Conservation (phyloP, 2,888 invertebrate genomes). For the Tachina grossa region DNA sequence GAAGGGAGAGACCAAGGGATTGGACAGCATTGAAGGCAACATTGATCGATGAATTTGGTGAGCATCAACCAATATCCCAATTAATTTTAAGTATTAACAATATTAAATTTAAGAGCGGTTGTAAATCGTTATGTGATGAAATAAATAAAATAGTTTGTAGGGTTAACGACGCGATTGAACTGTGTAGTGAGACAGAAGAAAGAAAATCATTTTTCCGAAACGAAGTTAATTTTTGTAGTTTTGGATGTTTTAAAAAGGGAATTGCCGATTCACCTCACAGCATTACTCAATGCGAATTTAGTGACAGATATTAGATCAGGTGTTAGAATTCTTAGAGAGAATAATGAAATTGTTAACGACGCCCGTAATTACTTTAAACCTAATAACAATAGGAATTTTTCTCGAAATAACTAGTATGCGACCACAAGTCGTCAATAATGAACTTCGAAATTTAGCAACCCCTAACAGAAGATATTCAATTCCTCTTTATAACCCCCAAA, state of each 20-base stretch:
- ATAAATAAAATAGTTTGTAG: slow-evolving; percentile 9
- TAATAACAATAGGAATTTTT: background rate
- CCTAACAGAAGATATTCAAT: too few relatives aligned
- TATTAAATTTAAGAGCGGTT: slow-evolving; percentile 7
- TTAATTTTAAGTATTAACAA: slow-evolving; percentile 20
- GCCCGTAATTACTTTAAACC: background rate
- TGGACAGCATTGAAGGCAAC: slow-evolving; percentile 6
- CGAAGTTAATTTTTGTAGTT: slow-evolving; percentile 4
- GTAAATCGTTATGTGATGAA: slow-evolving; percentile 1
- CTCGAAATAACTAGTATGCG: too few relatives aligned
- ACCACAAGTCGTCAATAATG: too few relatives aligned
- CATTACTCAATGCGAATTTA: slow-evolving; percentile 10
- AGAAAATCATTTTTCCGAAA: slow-evolving; percentile 19
- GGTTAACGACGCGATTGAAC: background rate
- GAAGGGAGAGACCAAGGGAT: slow-evolving; percentile 13
- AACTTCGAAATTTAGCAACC: too few relatives aligned
- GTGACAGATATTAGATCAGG: slow-evolving; percentile 1
- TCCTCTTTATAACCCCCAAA: too few relatives aligned
- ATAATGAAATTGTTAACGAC: background rate
- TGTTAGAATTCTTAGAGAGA: too few relatives aligned
- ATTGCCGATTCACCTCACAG: slow-evolving; percentile 6
- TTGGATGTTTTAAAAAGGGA: background rate
- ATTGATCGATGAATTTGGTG: slow-evolving; percentile 20
- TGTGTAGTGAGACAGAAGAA: slow-evolving; percentile 4
- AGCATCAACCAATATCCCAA: slow-evolving; percentile 27